These are phyloP conservation scores for Neosilurus hyrtlii DNA, from an alignment of 2,797 vertebrate species.

Conservation along the genomic window DNA sequence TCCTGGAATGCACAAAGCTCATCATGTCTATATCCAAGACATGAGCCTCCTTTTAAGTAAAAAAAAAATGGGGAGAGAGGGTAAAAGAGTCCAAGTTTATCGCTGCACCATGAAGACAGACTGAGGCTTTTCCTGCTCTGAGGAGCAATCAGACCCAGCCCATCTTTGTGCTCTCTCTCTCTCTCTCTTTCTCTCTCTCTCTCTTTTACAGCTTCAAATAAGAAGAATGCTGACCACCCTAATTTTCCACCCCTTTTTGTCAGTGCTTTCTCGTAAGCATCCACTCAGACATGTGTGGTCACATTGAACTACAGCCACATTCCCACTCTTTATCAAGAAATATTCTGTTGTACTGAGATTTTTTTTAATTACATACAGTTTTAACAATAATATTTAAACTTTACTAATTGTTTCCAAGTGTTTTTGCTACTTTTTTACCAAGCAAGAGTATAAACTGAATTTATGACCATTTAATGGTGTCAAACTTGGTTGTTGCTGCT, in stretches of 20 bases:
- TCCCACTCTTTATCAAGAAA: constrained; percentile 59
- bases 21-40: constrained; percentile 77
- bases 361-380: not conserved
- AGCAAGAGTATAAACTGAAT: constrained; percentile 65
- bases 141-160: constrained; percentile 83
- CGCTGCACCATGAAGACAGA: constrained; percentile 75
- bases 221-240: constrained; percentile 95
- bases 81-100: constrained; percentile 66
- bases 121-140: constrained; percentile 72
- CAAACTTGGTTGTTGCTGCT: constrained; percentile 54
- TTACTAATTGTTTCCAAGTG: not conserved
- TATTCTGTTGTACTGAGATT: constrained; percentile 32
- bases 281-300: constrained; percentile 68
- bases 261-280: constrained; percentile 73
- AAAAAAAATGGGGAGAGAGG: constrained; percentile 53
- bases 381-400: not conserved
- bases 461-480: constrained; percentile 64
- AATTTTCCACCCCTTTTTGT: constrained; percentile 84
- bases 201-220: constrained; percentile 90
- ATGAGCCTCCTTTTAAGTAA: constrained; percentile 69
- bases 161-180: constrained; percentile 71
- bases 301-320: constrained; percentile 70
- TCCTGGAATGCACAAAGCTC: constrained; percentile 74
- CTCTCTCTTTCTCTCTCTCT: constrained; percentile 17
- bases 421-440: constrained; percentile 18